Base-by-base conservation (phyloP, 2,888 invertebrate species). In the Syrista parreyssii region DNA sequence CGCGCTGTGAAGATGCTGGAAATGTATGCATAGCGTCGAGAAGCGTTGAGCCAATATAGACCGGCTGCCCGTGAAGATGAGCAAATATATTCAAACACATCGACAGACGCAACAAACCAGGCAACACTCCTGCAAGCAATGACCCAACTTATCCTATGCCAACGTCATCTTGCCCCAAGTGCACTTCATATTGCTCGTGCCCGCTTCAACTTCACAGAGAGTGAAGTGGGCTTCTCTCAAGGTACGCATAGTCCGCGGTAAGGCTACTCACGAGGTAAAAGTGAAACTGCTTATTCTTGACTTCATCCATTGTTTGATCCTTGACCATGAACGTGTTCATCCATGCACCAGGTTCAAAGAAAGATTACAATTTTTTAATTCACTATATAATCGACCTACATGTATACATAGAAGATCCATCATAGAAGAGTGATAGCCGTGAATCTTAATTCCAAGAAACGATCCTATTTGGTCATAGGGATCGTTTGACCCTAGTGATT, bases 1-100 rank as follows among this genome's bases (percentile, higher is more conserved):
- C 40, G 9, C 55, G 55, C 55, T 55, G 55, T 23, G 55, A 55
- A 23, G 55, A 55, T 23, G 55, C 55, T 9, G 55, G 55, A 55
- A 55, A 55, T 55, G 55, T 55, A 55, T 55, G 55, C 55, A 55
- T 55, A 55, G 55, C 55, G 55, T 55, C 55, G 55, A 55, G 55
- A 55, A 77, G 71, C 75, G 72, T 72, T 75, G 78, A 78, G 75
- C 78, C 78, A 78, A 75, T 78, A 75, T 72, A 40, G 71, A 72
- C 40, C 77, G 35, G 75, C 75, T 71, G 34, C 74, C 74, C 32
- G 71, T 71, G 71, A 71, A 71, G 71, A 71, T 33, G 81, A 82
- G 85, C 84, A 88, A 88, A 88, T 85, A 88, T 87, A 85, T 85
- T 88, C 84, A 86, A 86, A 88, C 85, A 87, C 77, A 82, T 80